Conservation (phyloP, 2,113 vertebrate species). For the Emydocephalus ijimae region DNA sequence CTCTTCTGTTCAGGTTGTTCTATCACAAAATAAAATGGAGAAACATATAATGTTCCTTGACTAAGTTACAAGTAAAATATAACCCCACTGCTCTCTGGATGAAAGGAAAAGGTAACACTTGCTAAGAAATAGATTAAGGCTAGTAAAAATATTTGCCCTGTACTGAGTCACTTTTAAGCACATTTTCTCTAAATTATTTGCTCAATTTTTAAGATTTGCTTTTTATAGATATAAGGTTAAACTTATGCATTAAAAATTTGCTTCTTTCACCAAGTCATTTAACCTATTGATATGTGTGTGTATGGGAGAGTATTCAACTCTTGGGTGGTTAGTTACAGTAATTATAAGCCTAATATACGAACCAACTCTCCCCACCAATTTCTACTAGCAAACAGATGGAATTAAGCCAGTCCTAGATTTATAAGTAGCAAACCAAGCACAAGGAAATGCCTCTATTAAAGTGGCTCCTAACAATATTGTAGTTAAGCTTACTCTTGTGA, state of each 20-base stretch:
- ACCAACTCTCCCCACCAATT: constrained; percentile 31
- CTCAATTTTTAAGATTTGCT: neutral
- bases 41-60: neutral
- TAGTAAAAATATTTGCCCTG: neutral
- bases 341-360: constrained; percentile 43
- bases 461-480: constrained; percentile 47
- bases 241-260: neutral
- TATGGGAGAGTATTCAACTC: neutral
- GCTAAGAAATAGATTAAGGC: neutral
- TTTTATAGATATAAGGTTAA: neutral
- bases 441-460: constrained; percentile 42
- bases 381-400: constrained; percentile 45
- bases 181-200: neutral
- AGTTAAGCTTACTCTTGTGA: constrained; percentile 62
- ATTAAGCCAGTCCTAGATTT: constrained; percentile 52
- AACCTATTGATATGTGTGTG: constrained; percentile 14
- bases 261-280: constrained; percentile 11
- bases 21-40: neutral
- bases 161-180: neutral
- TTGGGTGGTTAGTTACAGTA: constrained; percentile 26
- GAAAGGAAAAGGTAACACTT: neutral
- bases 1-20: neutral
- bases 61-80: neutral
- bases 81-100: neutral
- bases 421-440: constrained; percentile 57